Conservation (phyloP, 1,140 invertebrate species). For the Diabrotica undecimpunctata region DNA sequence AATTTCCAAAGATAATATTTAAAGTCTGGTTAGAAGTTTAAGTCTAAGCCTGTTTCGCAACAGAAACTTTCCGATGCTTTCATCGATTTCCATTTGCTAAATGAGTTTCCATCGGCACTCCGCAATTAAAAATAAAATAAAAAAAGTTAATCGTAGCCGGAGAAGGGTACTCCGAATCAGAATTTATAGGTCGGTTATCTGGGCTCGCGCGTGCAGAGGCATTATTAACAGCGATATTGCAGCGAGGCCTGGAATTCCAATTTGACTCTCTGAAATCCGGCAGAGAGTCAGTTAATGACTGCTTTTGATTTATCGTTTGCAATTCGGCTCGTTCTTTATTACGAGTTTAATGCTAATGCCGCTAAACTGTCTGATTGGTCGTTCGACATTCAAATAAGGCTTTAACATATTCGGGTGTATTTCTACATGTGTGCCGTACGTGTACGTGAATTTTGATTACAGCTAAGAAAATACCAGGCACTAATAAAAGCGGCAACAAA, state of each 20-base stretch:
- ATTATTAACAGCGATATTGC: slow-evolving; percentile 42
- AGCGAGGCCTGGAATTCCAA: slow-evolving; percentile 38
- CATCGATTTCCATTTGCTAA: neutral
- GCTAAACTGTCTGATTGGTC: slow-evolving; percentile 25
- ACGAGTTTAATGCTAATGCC: slow-evolving; percentile 24
- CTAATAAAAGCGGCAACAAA: too few relatives aligned
- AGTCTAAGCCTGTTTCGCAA: too few relatives aligned
- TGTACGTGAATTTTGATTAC: too few relatives aligned
- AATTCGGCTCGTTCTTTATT: slow-evolving; percentile 35
- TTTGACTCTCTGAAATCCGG: slow-evolving; percentile 38
- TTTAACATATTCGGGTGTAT: too few relatives aligned
- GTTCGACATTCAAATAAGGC: too few relatives aligned
- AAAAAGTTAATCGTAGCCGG: neutral
- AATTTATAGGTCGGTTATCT: slow-evolving; percentile 20
- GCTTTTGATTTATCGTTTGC: slow-evolving; percentile 39
- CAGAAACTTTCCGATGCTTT: too few relatives aligned
- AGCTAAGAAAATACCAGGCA: too few relatives aligned
- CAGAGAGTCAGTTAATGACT: slow-evolving; percentile 36
- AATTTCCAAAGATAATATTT: too few relatives aligned
- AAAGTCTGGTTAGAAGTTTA: too few relatives aligned
- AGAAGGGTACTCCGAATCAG: slow-evolving; percentile 9
- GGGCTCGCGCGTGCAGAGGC: slow-evolving; percentile 32
- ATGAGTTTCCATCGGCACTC: neutral
- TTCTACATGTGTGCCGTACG: too few relatives aligned
- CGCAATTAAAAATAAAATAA: neutral